phyloP scores from a whole-genome alignment of 2,113 vertebrate genomes.

The Bettongia penicillata region DNA sequence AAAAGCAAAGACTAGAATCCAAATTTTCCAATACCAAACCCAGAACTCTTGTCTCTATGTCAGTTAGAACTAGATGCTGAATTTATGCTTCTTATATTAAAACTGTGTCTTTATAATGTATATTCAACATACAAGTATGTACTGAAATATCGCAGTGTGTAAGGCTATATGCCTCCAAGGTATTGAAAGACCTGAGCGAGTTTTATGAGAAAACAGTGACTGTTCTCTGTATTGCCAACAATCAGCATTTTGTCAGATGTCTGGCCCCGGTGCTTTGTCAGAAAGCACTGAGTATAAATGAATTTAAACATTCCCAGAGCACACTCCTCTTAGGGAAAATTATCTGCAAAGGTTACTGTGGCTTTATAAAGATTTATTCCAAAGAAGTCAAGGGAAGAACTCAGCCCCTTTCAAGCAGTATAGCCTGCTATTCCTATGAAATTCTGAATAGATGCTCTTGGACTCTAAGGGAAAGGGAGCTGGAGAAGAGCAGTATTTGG shows the following conservation, averaged over 20 bases:
- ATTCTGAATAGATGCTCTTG: not conserved
- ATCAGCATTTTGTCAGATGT: constrained; percentile 16
- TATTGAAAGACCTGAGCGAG: not conserved
- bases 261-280: not conserved
- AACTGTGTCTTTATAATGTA: constrained; percentile 12
- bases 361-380: constrained; percentile 35
- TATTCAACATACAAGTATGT: not conserved
- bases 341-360: not conserved
- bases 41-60: not conserved
- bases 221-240: not conserved
- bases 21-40: not conserved
- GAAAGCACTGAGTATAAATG: constrained; percentile 35
- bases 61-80: not conserved
- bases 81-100: not conserved
- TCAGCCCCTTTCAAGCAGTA: not conserved
- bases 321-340: constrained; percentile 5
- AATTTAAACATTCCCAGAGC: constrained; percentile 16
- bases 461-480: not conserved
- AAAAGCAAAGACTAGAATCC: not conserved
- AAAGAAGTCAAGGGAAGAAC: constrained; percentile 30
- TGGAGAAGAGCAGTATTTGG: not conserved
- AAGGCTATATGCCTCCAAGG: not conserved
- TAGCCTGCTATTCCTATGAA: not conserved
- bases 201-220: constrained; percentile 12
- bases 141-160: not conserved